Conservation (phyloP, 2,797 vertebrate genomes). For the Microhierax caerulescens region DNA sequence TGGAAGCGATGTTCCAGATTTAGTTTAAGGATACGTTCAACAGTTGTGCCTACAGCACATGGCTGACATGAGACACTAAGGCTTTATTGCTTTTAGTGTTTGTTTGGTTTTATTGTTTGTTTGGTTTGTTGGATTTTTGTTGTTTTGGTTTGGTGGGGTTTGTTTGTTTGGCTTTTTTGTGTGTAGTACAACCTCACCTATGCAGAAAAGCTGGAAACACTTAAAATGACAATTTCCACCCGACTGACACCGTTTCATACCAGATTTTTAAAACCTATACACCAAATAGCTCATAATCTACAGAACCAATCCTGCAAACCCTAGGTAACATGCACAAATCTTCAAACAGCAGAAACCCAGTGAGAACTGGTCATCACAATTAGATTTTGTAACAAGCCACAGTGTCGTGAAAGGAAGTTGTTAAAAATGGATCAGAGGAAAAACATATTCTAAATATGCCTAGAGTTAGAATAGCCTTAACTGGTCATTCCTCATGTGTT, state of each 20-base stretch:
- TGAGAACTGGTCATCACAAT: background rate
- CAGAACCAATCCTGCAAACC: background rate
- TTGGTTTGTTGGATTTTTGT: background rate
- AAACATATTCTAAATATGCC: background rate
- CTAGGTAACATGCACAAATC: background rate
- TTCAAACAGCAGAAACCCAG: background rate
- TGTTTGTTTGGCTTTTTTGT: background rate
- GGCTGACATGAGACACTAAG: background rate
- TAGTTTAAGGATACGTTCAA: background rate
- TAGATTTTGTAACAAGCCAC: background rate
- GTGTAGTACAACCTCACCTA: background rate
- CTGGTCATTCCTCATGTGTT: accelerated
- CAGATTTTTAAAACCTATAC: background rate
- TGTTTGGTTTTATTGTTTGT: background rate
- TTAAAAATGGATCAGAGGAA: background rate
- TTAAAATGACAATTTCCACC: background rate
- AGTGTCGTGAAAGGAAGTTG: background rate
- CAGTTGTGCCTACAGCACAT: background rate
- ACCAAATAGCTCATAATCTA: background rate
- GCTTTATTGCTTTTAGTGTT: background rate
- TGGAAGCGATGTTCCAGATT: background rate
- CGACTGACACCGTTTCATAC: background rate
- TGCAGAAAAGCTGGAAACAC: background rate
- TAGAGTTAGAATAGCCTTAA: background rate
- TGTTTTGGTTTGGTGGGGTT: background rate